A percentile compares a stretch with the other conserved stretches of the same genome.
Evolutionary conservation across 2,888 invertebrate genomes (phyloP).

Genomic region (Yponomeuta sedellus): DNA sequence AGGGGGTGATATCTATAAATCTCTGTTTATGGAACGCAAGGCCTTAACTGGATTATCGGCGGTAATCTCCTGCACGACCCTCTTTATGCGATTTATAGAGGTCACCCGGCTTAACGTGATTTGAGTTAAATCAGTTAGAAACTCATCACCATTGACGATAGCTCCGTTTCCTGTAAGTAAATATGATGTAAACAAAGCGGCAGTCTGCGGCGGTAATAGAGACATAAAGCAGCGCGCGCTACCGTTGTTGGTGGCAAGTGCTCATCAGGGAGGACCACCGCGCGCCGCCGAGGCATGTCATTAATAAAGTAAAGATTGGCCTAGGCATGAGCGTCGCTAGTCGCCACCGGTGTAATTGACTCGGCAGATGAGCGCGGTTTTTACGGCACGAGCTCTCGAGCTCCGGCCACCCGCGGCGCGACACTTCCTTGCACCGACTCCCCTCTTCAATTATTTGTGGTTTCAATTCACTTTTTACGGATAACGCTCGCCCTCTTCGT

Average conservation of each 20-base stretch:
- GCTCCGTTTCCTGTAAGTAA: not conserved
- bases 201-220: constrained; percentile 31
- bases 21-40: constrained; percentile 54
- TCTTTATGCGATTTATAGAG: constrained; percentile 54
- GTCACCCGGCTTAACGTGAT: constrained; percentile 35
- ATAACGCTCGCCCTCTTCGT: constrained; percentile 49
- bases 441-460: constrained; percentile 68
- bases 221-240: constrained; percentile 35
- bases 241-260: constrained; percentile 31
- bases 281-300: constrained; percentile 37
- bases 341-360: constrained; percentile 46
- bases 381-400: constrained; percentile 69
- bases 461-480: constrained; percentile 72
- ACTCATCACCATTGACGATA: not conserved
- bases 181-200: not conserved
- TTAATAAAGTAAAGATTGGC: constrained; percentile 67
- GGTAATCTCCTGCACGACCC: constrained; percentile 45
- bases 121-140: constrained; percentile 4
- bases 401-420: constrained; percentile 66
- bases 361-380: constrained; percentile 68
- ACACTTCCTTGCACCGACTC: constrained; percentile 35
- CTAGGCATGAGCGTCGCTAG: constrained; percentile 41
- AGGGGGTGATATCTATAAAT: constrained; percentile 61
- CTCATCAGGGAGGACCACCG: constrained; percentile 43
- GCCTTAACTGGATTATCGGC: constrained; percentile 57